Evolutionary conservation across 2,888 invertebrate genomes (phyloP).

Genomic region (Amphipoea lucens): DNA sequence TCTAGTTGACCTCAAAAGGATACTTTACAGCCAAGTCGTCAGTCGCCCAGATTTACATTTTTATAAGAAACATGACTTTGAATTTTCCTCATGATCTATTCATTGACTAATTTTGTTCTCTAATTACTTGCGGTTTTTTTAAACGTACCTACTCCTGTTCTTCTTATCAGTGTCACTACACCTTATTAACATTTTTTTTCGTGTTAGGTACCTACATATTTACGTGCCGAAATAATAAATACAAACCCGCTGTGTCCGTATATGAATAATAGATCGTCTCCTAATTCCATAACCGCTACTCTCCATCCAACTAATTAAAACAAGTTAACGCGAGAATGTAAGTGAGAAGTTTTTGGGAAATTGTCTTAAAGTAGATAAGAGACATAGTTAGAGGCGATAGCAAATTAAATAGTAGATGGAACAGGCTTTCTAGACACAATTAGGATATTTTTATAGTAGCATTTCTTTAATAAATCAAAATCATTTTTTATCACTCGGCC

Average conservation of each 20-base stretch:
- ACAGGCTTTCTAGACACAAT: background rate
- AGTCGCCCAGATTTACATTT: background rate
- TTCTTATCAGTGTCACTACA: background rate
- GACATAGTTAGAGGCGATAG: constrained; percentile 10
- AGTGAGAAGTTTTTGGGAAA: constrained; percentile 24
- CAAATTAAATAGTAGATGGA: constrained; percentile 2
- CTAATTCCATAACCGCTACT: constrained; percentile 86
- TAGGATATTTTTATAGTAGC: background rate
- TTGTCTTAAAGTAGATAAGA: constrained; percentile 8
- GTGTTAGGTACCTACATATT: constrained; percentile 22
- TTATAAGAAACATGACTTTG: background rate
- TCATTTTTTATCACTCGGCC: constrained; percentile 37
- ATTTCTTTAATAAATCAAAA: constrained; percentile 2
- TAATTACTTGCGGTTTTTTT: background rate
- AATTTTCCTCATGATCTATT: background rate
- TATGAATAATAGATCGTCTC: constrained; percentile 83
- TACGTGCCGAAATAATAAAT: constrained; percentile 68
- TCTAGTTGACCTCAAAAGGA: constrained; percentile 71
- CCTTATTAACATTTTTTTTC: background rate
- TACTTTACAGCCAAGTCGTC: constrained; percentile 7
- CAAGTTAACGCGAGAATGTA: constrained; percentile 50
- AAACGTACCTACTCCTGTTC: background rate
- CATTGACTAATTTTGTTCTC: background rate
- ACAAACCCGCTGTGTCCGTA: constrained; percentile 86
- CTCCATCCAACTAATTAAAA: constrained; percentile 74